Base-by-base conservation (phyloP, 1,140 invertebrate genomes). In the Lasioglossum albipes region DNA sequence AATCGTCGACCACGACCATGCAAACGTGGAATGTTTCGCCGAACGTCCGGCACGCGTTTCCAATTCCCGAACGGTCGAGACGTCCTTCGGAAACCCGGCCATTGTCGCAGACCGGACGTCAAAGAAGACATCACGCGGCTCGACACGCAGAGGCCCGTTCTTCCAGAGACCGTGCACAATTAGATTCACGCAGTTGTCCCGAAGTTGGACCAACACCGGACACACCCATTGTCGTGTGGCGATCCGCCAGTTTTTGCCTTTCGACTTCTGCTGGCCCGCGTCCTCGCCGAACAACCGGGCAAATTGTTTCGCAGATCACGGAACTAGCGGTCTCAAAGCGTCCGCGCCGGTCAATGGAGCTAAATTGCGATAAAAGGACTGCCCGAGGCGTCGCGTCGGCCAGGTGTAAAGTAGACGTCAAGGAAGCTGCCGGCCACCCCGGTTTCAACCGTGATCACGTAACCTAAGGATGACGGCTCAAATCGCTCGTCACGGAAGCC, bases 121-220 rank as follows among this genome's bases (percentile, higher is more conserved):
- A 84, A 88, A 83, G 74, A 86, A 86, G 83, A 91, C 79, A 85
- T 89, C 83, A 85, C 80, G 80, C 57, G 80, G 74, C 18, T 70
- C n/a, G 18, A n/a, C n/a, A 9, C 57, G 57, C 57, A 59, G 20
- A 59, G n/a, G 0, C 20, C 7, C n/a, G 7, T 9, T 59, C 57
- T n/a, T 59, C 20, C 62, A 42, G 62, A 7, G 22, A 84, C 76
- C 87, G 78, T 84, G 84, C 83, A 90, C 90, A 91, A 90, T 89
- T 89, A 88, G 86, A 91, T 91, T 91, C 87, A 87, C 86, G 79
- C 87, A 83, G 86, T 90, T 90, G 86, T 87, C 88, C 85, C 76
- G 66, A 88, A 91, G 89, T 92, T 91, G 88, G 82, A 75, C 84
- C 89, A 91, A 91, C 91, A 91, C 74, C 27, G 76, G 76, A n/a